A percentile compares a stretch with the other conserved stretches of the same genome.
Evolutionary conservation across 1,140 invertebrate species (phyloP).

Genomic region (Pseudomyrmex gracilis): DNA sequence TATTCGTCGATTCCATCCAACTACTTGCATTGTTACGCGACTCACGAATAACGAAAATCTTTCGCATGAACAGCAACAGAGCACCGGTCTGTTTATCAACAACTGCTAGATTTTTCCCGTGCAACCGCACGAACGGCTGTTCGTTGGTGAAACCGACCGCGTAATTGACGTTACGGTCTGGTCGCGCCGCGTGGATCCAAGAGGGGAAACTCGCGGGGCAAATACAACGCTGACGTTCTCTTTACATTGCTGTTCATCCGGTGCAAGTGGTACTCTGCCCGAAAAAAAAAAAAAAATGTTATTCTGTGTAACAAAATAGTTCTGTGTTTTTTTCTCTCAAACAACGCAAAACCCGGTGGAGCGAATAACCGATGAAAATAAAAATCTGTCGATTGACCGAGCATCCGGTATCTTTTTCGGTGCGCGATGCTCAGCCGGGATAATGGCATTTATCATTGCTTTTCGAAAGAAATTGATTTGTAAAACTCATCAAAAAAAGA

Average conservation of each 20-base stretch:
- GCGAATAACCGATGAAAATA: slow-evolving; percentile 33
- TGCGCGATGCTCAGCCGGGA: background rate
- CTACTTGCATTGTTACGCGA: background rate
- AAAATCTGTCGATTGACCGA: slow-evolving; percentile 29
- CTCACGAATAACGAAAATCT: slow-evolving; percentile 50
- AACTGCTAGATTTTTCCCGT: slow-evolving; percentile 38
- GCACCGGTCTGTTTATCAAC: slow-evolving; percentile 65
- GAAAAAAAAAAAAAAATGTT: slow-evolving; percentile 5
- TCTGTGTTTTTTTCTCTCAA: background rate
- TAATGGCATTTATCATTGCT: slow-evolving; percentile 9
- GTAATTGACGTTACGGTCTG: slow-evolving; percentile 59
- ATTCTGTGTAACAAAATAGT: slow-evolving; percentile 26
- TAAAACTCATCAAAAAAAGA: too few species aligned
- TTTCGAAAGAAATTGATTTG: too few species aligned
- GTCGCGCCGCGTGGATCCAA: slow-evolving; percentile 31
- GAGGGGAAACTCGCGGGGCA: slow-evolving; percentile 32
- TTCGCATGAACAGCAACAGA: slow-evolving; percentile 57
- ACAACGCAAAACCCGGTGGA: background rate
- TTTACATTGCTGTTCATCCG: background rate
- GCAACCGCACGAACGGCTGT: slow-evolving; percentile 11
- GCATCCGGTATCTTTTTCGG: background rate
- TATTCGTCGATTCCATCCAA: background rate
- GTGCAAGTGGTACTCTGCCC: background rate
- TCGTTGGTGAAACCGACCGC: slow-evolving; percentile 47
- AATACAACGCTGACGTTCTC: slow-evolving; percentile 30